phyloP scores from a whole-genome alignment of 2,888 invertebrate genomes.

The Cenopis cana region DNA sequence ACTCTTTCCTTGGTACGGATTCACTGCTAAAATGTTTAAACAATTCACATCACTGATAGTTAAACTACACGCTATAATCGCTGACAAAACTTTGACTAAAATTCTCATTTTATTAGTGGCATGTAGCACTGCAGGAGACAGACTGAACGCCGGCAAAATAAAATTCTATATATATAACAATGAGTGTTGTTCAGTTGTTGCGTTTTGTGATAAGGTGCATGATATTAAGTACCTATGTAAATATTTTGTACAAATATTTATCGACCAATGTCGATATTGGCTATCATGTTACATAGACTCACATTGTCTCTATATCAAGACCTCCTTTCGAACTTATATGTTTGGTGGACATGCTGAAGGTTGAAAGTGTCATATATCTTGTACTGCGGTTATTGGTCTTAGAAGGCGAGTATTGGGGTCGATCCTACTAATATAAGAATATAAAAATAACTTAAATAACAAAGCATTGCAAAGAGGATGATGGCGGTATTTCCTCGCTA shows the following conservation, averaged over 20 bases:
- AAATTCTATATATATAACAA: constrained; percentile 45
- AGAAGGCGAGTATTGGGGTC: too few relatives aligned
- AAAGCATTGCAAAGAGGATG: too few relatives aligned
- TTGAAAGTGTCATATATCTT: too few relatives aligned
- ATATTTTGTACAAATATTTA: background rate
- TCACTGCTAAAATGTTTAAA: constrained; percentile 86
- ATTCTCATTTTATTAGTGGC: constrained; percentile 28
- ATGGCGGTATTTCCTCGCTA: too few relatives aligned
- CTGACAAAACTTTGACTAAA: constrained; percentile 9
- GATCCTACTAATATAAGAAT: too few relatives aligned
- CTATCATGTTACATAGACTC: background rate
- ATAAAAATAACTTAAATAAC: too few relatives aligned
- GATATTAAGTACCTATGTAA: constrained; percentile 71
- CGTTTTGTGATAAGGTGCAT: constrained; percentile 1
- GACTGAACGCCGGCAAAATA: constrained; percentile 11
- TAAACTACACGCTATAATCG: constrained; percentile 44
- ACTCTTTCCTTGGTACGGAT: constrained; percentile 88
- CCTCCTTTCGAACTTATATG: too few relatives aligned
- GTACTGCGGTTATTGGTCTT: too few relatives aligned
- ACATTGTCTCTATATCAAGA: too few relatives aligned
- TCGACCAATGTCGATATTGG: background rate
- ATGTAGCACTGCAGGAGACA: constrained; percentile 3
- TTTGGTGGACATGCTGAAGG: background rate
- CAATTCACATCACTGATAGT: constrained; percentile 52
- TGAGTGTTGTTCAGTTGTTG: background rate